Percentiles rank a stretch among this genome's conserved stretches.
These are phyloP conservation scores for Charadrius vociferus DNA, from an alignment of 2,113 vertebrate species.

Conservation along the genomic window DNA sequence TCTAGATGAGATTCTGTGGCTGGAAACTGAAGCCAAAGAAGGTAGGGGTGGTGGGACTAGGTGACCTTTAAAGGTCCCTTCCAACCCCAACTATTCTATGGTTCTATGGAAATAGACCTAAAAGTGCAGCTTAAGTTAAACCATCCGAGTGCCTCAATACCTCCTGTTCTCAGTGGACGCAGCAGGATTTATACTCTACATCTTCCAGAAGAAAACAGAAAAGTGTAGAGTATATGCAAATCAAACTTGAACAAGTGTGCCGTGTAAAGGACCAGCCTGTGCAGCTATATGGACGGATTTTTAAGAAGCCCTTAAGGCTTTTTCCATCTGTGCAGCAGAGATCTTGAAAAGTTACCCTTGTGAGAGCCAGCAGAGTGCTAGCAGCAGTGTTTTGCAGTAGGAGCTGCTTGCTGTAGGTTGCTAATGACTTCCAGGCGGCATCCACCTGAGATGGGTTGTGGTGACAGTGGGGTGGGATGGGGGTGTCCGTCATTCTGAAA, in stretches of 20 bases:
- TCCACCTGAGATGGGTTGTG: background rate
- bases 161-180: background rate
- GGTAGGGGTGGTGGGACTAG: background rate
- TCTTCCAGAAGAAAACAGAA: background rate
- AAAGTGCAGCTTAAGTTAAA: background rate
- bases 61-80: background rate
- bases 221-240: too few relatives aligned
- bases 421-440: background rate
- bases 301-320: background rate
- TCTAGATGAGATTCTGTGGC: background rate
- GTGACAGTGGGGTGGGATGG: too few relatives aligned
- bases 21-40: background rate
- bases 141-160: too few relatives aligned
- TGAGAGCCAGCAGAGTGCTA: background rate
- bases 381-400: background rate
- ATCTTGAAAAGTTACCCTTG: background rate
- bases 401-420: background rate
- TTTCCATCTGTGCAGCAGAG: background rate
- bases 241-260: accelerated
- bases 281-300: background rate
- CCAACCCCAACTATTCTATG: background rate
- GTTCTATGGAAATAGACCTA: background rate
- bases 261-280: background rate
- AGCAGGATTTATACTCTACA: background rate
- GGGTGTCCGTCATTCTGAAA: background rate